A percentile compares a stretch with the other conserved stretches of the same genome.
Evolutionary conservation across 2,797 vertebrate genomes (phyloP).

Genomic region (Gymnoscopelus braueri): DNA sequence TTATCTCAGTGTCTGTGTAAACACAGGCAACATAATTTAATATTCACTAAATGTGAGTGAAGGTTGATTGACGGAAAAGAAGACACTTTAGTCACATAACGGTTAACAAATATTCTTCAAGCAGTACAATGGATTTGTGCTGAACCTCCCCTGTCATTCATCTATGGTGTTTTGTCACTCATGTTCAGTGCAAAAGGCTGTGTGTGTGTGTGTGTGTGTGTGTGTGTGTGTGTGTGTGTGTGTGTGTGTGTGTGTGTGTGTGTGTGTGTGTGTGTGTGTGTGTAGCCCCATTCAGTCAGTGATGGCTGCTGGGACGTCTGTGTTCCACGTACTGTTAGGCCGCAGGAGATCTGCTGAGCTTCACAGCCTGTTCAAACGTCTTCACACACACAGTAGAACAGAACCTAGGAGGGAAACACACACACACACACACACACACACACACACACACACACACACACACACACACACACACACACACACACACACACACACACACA

Average conservation of each 20-base stretch:
- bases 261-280: slow-evolving; percentile 4
- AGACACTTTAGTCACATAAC: slow-evolving; percentile 14
- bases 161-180: slow-evolving; percentile 15
- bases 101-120: slow-evolving; percentile 34
- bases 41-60: slow-evolving; percentile 24
- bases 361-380: slow-evolving; percentile 64
- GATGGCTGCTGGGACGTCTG: slow-evolving; percentile 37
- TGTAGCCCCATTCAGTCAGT: slow-evolving; percentile 48
- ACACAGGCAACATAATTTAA: slow-evolving; percentile 11
- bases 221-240: slow-evolving; percentile 13
- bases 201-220: slow-evolving; percentile 2
- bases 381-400: slow-evolving; percentile 49
- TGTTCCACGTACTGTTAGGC: slow-evolving; percentile 74
- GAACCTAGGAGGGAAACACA: slow-evolving; percentile 62
- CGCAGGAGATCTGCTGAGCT: slow-evolving; percentile 60
- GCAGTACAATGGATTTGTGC: slow-evolving; percentile 22
- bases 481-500: slow-evolving; percentile 24
- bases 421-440: slow-evolving; percentile 37
- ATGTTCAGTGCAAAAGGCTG: slow-evolving; percentile 20
- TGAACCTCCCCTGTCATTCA: slow-evolving; percentile 29
- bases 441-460: slow-evolving; percentile 38
- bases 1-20: slow-evolving; percentile 14
- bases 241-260: slow-evolving; percentile 29
- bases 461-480: slow-evolving; percentile 33
- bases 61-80: slow-evolving; percentile 14